Base-by-base conservation (phyloP, 2,888 invertebrate species). In the Drosophila rubida region DNA sequence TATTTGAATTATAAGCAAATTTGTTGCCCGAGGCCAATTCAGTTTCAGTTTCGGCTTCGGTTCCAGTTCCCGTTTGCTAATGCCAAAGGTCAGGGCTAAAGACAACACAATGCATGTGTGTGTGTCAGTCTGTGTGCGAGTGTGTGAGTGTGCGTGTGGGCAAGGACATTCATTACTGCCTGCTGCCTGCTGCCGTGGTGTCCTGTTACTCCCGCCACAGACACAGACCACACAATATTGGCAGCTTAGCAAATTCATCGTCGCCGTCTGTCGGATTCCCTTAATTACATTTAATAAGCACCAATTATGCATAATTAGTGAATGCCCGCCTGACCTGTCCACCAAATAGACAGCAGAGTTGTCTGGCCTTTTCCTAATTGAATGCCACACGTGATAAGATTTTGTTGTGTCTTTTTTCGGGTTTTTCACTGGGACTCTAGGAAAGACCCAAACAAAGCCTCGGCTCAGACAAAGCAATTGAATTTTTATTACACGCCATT, bases 1-100 rank as follows among this genome's bases (percentile, higher is more conserved):
- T 72, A 67, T 80, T 80, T 75, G 79, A 85, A 73, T 85, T 79
- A 85, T 80, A 83, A 83, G 79, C 80, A 77, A 85, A 85, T 85
- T 85, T 82, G 85, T 69, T 77, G 65, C 72, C 62, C 79, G 67
- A 79, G 79, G 80, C 72, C 77, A 75, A 69, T 54, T 54, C 8
- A 46, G 69, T 60, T 51, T 60, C 14, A n/a, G 32, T 60, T 51
- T 60, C 14, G 32, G 32, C 37, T 61, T 46, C 41, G 25, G 25
- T 23, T 57, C 37, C 51, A 41, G 53, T 67, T 65, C 70, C 75
- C 57, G 45, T 59, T 58, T 27, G 48, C 69, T 75, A 85, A 84
- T 85, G 79, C 54, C 83, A 85, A 75, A 83, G 83, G 80, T 84
- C 83, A 81, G 71, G 83, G 85, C 45, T 68, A 64, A 39, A 50